Conservation (phyloP, 2,888 invertebrate genomes). For the Drosophila recens region DNA sequence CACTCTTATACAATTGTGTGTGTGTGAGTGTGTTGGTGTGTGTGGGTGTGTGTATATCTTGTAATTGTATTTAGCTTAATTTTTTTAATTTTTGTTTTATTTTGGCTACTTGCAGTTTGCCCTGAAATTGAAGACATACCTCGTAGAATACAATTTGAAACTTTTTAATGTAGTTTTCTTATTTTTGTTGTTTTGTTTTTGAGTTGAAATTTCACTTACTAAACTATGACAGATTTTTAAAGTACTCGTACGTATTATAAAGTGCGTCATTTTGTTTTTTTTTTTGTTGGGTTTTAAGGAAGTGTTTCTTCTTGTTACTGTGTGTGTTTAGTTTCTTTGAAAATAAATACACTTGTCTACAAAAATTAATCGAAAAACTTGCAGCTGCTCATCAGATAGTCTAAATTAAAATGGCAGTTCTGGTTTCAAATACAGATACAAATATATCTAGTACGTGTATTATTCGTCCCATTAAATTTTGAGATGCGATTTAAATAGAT, state of each 20-base stretch:
- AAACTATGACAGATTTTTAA: slow-evolving; percentile 72
- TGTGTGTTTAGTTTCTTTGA: slow-evolving; percentile 44
- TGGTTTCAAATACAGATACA: slow-evolving; percentile 38
- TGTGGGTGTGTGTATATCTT: slow-evolving; percentile 26
- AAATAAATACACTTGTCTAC: slow-evolving; percentile 41
- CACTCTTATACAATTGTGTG: slow-evolving; percentile 48
- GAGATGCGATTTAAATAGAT: slow-evolving; percentile 33
- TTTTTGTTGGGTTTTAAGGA: slow-evolving; percentile 33
- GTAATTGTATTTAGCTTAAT: slow-evolving; percentile 27
- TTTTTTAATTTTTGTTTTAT: slow-evolving; percentile 26
- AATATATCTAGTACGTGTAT: slow-evolving; percentile 21
- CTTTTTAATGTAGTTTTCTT: slow-evolving; percentile 43
- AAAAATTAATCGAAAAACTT: slow-evolving; percentile 46
- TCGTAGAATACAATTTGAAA: slow-evolving; percentile 61
- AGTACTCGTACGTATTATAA: slow-evolving; percentile 53
- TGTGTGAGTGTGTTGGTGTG: slow-evolving; percentile 14
- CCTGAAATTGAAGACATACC: slow-evolving; percentile 51
- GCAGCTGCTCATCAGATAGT: slow-evolving; percentile 45
- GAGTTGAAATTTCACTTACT: slow-evolving; percentile 55
- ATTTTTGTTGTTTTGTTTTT: slow-evolving; percentile 22
- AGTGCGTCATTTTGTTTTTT: slow-evolving; percentile 40
- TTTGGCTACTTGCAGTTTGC: slow-evolving; percentile 72
- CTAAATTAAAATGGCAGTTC: slow-evolving; percentile 79
- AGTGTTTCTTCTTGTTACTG: slow-evolving; percentile 18
- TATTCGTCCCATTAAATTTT: slow-evolving; percentile 35